Evolutionary conservation across 2,113 vertebrate species (phyloP).

Genomic region (Macroglossus sobrinus): DNA sequence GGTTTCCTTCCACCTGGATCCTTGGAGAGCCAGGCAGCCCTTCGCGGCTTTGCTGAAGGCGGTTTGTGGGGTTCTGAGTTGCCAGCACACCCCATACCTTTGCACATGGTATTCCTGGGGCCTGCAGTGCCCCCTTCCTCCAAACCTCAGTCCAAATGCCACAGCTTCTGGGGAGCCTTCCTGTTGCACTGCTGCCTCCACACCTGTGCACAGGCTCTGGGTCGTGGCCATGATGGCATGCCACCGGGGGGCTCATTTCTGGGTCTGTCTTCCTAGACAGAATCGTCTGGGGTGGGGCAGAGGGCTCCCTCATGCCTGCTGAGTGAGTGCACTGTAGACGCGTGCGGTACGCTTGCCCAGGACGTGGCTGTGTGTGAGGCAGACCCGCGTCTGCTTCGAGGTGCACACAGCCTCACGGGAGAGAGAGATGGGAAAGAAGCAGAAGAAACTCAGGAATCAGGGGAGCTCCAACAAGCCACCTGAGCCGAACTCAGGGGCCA

Average conservation of each 20-base stretch:
- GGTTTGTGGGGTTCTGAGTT: neutral
- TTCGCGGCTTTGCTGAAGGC: neutral
- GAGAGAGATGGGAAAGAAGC: neutral
- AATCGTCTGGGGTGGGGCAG: neutral
- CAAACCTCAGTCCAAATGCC: neutral
- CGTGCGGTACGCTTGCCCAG: accelerated
- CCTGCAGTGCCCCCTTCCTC: neutral
- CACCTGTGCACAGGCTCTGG: neutral
- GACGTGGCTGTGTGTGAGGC: neutral
- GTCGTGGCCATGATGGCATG: neutral
- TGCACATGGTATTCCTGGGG: neutral
- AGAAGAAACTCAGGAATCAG: neutral
- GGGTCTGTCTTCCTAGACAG: neutral
- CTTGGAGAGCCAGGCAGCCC: neutral
- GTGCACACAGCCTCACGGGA: neutral
- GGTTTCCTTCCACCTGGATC: neutral
- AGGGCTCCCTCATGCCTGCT: neutral
- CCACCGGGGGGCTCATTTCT: accelerated
- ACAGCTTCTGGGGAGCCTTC: neutral
- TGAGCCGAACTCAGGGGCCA: neutral
- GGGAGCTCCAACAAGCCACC: neutral
- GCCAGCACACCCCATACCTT: accelerated
- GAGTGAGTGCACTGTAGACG: accelerated
- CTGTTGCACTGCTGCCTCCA: neutral
- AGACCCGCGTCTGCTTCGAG: neutral